These are phyloP conservation scores for Patiria miniata DNA, from an alignment of 35 echinoderm and acorn worm genomes.

Conservation along the genomic window DNA sequence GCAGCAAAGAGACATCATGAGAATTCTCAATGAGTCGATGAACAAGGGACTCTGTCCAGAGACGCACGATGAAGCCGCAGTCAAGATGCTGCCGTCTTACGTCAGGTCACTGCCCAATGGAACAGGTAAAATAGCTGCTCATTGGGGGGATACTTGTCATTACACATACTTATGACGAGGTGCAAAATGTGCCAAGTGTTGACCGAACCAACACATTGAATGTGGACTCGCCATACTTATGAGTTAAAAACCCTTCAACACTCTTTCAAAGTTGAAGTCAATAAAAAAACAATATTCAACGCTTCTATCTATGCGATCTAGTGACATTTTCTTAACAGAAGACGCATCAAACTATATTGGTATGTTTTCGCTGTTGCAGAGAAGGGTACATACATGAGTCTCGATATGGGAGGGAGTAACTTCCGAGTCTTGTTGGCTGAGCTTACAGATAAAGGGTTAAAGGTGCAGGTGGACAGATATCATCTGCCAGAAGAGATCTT, in stretches of 20 bases:
- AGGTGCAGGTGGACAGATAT: neutral
- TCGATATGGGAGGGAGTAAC: slow-evolving; percentile 8
- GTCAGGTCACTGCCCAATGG: neutral
- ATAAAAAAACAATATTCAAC: too few relatives aligned
- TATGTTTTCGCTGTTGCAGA: neutral
- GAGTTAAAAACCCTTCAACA: too few relatives aligned
- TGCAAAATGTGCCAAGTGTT: too few relatives aligned
- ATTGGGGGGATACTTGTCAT: too few relatives aligned
- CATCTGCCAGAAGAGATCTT: neutral
- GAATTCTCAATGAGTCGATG: neutral
- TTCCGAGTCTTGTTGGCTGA: neutral
- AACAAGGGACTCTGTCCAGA: neutral
- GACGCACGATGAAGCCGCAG: neutral
- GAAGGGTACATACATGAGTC: neutral
- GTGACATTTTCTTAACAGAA: too few relatives aligned
- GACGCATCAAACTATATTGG: too few relatives aligned
- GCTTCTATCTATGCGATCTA: too few relatives aligned
- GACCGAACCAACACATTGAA: too few relatives aligned
- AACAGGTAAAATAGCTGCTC: neutral
- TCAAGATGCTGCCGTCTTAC: neutral
- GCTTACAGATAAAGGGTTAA: neutral
- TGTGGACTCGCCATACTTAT: too few relatives aligned
- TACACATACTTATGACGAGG: too few relatives aligned
- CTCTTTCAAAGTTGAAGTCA: too few relatives aligned
- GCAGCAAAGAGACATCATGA: neutral